Evolutionary conservation across 2,797 vertebrate genomes (phyloP).

Genomic region (Channa striata): DNA sequence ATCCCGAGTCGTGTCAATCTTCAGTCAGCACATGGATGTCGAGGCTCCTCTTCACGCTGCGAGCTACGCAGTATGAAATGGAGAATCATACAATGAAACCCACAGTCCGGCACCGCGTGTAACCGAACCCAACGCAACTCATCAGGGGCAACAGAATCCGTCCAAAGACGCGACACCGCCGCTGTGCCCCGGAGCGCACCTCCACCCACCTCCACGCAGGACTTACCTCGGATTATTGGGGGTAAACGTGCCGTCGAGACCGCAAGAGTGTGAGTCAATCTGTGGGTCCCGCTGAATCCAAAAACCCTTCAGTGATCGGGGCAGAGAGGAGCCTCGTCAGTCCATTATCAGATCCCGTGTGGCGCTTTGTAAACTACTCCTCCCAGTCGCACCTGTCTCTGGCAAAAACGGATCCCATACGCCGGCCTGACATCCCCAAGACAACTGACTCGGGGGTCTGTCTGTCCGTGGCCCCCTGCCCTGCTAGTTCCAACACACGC

Average conservation of each 20-base stretch:
- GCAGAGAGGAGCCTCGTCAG: conserved; percentile 56
- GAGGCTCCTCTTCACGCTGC: conserved; percentile 49
- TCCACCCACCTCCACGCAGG: conserved; percentile 51
- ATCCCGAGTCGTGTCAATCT: conserved; percentile 33
- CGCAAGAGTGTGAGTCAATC: conserved; percentile 33
- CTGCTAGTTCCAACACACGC: conserved; percentile 55
- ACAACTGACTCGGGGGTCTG: conserved; percentile 85
- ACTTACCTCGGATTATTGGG: conserved; percentile 77
- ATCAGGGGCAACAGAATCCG: conserved; percentile 15
- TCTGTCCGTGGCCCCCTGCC: conserved; percentile 66
- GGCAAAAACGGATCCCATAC: conserved; percentile 75
- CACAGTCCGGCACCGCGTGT: neutral
- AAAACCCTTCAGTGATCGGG: conserved; percentile 67
- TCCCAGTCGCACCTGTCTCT: conserved; percentile 87
- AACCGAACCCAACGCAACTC: neutral
- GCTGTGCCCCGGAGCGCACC: conserved; percentile 50
- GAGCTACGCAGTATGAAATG: conserved; percentile 81
- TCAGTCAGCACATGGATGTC: conserved; percentile 29
- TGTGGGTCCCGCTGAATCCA: conserved; percentile 56
- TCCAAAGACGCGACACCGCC: conserved; percentile 52
- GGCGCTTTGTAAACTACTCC: conserved; percentile 79
- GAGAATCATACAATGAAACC: conserved; percentile 47
- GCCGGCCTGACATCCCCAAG: conserved; percentile 83
- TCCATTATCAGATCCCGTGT: conserved; percentile 64
- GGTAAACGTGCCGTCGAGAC: conserved; percentile 54